A percentile compares a stretch with the other conserved stretches of the same genome.
Conservation (phyloP, 2,113 vertebrate genomes). For the Calidris pugnax region DNA sequence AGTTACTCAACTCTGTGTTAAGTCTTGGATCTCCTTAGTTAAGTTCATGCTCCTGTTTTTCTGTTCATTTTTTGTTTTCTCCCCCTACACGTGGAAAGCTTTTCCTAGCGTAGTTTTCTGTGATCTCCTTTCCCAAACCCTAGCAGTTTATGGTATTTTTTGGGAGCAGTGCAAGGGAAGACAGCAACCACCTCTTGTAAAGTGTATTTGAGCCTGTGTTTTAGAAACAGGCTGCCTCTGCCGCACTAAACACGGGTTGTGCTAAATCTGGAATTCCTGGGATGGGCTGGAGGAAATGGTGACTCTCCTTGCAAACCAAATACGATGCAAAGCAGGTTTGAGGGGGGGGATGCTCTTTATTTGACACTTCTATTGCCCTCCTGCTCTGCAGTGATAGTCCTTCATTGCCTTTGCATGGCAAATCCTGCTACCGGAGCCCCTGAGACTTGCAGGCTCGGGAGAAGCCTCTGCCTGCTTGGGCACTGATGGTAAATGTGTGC, state of each 20-base stretch:
- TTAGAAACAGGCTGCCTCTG: constrained; percentile 32
- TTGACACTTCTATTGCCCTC: neutral
- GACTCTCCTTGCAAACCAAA: constrained; percentile 40
- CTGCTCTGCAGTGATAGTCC: neutral
- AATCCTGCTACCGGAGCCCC: neutral
- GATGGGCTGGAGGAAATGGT: constrained; percentile 48
- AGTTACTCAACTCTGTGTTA: neutral
- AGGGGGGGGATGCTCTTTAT: neutral
- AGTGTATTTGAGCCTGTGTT: constrained; percentile 8
- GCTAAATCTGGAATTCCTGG: constrained; percentile 63
- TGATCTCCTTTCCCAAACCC: neutral
- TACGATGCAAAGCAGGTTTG: neutral
- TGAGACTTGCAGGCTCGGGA: neutral
- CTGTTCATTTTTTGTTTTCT: neutral
- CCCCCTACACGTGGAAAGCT: neutral
- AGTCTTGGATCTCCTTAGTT: neutral
- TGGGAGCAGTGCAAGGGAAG: neutral
- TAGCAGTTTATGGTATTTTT: neutral
- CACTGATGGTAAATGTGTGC: neutral
- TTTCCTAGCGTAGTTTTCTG: neutral
- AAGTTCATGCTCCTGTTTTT: neutral
- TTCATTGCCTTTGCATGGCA: neutral
- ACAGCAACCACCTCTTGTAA: neutral
- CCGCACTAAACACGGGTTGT: constrained; percentile 46
- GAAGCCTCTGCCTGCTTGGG: neutral